phyloP scores from a whole-genome alignment of 2,797 vertebrate genomes.

The Argya squamiceps region DNA sequence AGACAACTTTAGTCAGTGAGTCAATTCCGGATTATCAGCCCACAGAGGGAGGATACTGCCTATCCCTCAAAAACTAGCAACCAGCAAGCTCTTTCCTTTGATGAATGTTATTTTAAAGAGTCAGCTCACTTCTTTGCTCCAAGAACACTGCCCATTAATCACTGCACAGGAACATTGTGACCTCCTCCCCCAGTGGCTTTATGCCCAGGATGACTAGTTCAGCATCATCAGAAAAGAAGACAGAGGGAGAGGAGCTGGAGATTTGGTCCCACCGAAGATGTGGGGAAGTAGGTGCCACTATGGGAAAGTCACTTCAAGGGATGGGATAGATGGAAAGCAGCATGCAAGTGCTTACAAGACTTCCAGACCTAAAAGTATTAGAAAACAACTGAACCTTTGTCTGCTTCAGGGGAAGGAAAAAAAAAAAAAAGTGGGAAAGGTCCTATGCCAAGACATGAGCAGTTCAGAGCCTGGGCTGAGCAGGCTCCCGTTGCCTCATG shows the following conservation, averaged over 20 bases:
- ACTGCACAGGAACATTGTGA: slow-evolving; percentile 4
- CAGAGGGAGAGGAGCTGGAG: background rate
- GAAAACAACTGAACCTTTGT: background rate
- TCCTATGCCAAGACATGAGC: background rate
- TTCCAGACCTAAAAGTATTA: background rate
- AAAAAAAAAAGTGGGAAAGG: background rate
- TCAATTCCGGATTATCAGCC: slow-evolving; percentile 46
- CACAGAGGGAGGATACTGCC: background rate
- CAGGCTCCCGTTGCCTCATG: background rate
- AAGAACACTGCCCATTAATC: slow-evolving; percentile 24
- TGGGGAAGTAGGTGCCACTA: background rate
- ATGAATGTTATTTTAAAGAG: slow-evolving; percentile 50
- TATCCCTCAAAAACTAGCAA: slow-evolving; percentile 1
- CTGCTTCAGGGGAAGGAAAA: too few species aligned
- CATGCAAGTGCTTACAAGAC: background rate
- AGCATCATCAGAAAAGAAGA: background rate
- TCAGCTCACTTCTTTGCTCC: background rate
- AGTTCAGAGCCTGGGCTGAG: background rate
- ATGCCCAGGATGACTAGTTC: background rate
- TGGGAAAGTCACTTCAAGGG: background rate
- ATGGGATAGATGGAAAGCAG: background rate
- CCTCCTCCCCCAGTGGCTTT: background rate
- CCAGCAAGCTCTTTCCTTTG: slow-evolving; percentile 17
- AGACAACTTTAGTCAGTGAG: slow-evolving; percentile 61
- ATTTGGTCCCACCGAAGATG: background rate